Percentiles rank a stretch among this genome's conserved stretches.
Conservation (phyloP, 2,888 invertebrate genomes). For the Tineola bisselliella region DNA sequence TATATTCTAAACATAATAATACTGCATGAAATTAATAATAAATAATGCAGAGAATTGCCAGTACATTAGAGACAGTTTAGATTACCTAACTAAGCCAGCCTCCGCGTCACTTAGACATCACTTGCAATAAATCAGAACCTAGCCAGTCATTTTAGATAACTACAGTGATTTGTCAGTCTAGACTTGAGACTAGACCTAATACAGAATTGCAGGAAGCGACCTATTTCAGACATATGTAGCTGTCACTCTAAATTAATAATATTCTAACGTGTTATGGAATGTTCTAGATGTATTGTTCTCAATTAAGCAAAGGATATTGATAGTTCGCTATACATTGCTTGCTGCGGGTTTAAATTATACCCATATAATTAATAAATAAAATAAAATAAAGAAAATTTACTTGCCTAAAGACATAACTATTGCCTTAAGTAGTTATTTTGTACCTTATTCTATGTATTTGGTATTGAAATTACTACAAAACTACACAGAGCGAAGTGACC, state of each 20-base stretch:
- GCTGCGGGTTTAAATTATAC: no score
- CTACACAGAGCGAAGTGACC: no score
- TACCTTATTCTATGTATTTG: no score
- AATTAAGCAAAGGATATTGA: no score
- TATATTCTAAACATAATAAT: no score
- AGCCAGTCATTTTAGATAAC: background rate
- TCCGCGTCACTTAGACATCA: background rate
- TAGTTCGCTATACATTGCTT: no score
- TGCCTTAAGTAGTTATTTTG: no score
- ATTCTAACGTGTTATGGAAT: background rate
- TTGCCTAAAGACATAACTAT: no score
- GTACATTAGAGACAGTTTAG: background rate
- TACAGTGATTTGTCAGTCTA: conserved; percentile 11
- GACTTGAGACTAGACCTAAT: background rate
- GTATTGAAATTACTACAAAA: no score
- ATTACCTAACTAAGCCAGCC: background rate
- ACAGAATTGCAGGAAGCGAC: conserved; percentile 7
- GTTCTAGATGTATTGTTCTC: no score
- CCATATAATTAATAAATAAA: no score
- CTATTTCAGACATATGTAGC: background rate
- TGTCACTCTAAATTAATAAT: background rate
- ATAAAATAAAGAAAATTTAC: no score
- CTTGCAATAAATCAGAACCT: background rate
- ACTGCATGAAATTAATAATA: background rate
- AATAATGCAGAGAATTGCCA: background rate